Evolutionary conservation across 2,797 vertebrate genomes (phyloP).

Genomic region (Mormyrus proboscirostris): DNA sequence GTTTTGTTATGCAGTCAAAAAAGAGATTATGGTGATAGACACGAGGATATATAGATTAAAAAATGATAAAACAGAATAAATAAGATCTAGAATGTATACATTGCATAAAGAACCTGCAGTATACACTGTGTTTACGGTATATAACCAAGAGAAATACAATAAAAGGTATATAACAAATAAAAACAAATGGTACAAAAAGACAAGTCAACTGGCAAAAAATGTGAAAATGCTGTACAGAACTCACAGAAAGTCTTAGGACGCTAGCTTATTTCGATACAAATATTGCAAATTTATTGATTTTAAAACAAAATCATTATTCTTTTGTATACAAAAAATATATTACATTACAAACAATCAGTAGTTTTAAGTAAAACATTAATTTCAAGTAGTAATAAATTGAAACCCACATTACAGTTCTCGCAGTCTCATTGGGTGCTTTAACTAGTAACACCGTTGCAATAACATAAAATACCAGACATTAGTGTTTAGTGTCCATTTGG

Average conservation of each 20-base stretch:
- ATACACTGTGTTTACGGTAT: background rate
- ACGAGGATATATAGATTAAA: background rate
- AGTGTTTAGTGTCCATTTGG: background rate
- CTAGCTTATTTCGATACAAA: background rate
- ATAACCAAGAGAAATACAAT: background rate
- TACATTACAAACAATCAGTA: background rate
- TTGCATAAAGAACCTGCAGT: background rate
- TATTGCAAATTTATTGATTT: background rate
- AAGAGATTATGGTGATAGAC: background rate
- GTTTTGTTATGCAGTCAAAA: background rate
- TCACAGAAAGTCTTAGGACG: background rate
- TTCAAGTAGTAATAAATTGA: background rate
- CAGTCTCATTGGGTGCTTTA: background rate
- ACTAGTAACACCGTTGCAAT: background rate
- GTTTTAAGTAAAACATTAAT: background rate
- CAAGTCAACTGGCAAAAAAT: background rate
- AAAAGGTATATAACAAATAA: background rate
- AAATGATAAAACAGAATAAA: background rate
- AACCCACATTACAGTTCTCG: background rate
- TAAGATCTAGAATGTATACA: background rate
- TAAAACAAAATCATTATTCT: background rate
- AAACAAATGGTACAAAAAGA: background rate
- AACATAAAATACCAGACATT: background rate
- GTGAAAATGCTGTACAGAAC: background rate
- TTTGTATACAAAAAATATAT: background rate